Conservation (phyloP, 2,113 vertebrate genomes). For the Tychaedon coryphoeus region DNA sequence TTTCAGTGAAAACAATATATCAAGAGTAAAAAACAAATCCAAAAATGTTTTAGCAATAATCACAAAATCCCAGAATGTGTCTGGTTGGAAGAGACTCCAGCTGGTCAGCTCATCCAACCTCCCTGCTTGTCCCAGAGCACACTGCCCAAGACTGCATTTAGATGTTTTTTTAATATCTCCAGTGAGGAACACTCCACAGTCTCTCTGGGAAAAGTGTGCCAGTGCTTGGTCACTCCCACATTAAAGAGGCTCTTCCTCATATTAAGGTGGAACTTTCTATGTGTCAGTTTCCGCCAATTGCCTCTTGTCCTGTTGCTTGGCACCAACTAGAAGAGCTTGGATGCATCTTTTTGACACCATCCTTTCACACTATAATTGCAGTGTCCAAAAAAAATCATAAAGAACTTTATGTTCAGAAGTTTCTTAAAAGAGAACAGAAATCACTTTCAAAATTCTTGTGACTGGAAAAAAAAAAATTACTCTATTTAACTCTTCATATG, state of each 20-base stretch:
- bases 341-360: neutral
- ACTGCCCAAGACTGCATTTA: neutral
- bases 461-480: neutral
- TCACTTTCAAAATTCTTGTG: neutral
- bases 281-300: neutral
- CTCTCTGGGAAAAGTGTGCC: neutral
- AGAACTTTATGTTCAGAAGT: neutral
- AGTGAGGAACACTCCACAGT: accelerated
- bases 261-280: neutral
- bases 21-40: neutral
- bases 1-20: neutral
- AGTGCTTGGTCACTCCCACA: accelerated
- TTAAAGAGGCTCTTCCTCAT: neutral
- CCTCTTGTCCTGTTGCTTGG: neutral
- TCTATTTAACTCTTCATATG: neutral
- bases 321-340: accelerated
- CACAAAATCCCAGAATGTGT: neutral
- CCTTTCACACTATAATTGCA: neutral
- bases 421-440: neutral
- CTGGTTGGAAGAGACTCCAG: neutral
- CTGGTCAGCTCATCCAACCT: neutral
- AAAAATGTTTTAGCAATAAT: neutral
- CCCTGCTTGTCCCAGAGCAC: neutral
- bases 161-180: accelerated
- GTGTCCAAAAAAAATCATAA: neutral